phyloP scores from a whole-genome alignment of 2,113 vertebrate species.

The Stercorarius parasiticus region DNA sequence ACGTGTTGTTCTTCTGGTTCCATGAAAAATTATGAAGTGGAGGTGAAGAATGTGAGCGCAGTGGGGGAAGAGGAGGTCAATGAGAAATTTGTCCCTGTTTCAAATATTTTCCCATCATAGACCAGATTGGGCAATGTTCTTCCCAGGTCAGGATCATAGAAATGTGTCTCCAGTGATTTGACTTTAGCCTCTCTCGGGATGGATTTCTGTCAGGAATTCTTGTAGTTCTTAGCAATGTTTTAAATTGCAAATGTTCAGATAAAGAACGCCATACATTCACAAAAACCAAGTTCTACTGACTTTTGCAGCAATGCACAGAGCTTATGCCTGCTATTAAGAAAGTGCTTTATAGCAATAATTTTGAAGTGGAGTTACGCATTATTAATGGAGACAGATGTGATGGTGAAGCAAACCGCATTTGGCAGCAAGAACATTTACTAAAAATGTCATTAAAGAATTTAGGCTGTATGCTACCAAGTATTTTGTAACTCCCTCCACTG shows the following conservation, averaged over 20 bases:
- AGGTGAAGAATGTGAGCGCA: conserved; percentile 31
- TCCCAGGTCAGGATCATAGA: not conserved
- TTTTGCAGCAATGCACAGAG: not conserved
- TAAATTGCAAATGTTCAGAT: not conserved
- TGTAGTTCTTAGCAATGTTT: not conserved
- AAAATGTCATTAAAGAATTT: conserved; percentile 50
- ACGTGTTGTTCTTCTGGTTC: not conserved
- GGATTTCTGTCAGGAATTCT: not conserved
- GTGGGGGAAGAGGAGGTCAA: conserved; percentile 35
- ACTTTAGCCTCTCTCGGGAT: not conserved
- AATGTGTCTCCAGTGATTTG: not conserved
- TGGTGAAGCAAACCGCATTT: conserved; percentile 47
- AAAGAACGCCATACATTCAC: not conserved
- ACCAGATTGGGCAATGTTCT: not conserved
- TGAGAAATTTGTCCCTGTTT: conserved; percentile 48
- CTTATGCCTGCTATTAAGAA: not conserved
- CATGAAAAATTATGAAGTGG: conserved; percentile 23
- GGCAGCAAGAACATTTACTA: conserved; percentile 47
- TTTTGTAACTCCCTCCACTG: conserved; percentile 39
- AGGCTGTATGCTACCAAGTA: conserved; percentile 17
- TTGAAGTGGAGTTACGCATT: not conserved
- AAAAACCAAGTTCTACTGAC: not conserved
- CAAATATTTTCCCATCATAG: conserved; percentile 27
- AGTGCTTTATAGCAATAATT: conserved; percentile 9
- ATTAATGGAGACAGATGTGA: conserved; percentile 51